Evolutionary conservation across 2,888 invertebrate genomes (phyloP).

Genomic region (Polymixis flavicincta): DNA sequence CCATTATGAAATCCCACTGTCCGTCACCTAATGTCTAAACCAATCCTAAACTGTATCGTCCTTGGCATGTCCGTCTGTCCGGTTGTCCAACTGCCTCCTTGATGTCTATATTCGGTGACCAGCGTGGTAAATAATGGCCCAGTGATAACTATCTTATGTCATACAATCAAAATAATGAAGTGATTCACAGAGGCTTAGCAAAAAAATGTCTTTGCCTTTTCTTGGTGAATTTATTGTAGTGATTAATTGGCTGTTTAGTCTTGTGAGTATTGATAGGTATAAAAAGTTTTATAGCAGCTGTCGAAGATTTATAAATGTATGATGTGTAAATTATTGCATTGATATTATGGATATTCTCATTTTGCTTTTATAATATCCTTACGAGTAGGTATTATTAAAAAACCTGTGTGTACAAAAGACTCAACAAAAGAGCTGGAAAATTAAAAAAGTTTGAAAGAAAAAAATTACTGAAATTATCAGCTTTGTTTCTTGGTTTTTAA

Average conservation of each 20-base stretch:
- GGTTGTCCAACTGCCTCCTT: neutral
- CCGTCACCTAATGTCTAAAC: conserved; percentile 16
- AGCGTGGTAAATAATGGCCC: conserved; percentile 27
- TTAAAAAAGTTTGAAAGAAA: neutral
- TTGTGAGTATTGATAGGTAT: neutral
- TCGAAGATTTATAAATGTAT: neutral
- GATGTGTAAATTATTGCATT: neutral
- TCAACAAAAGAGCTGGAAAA: neutral
- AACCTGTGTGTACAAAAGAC: neutral
- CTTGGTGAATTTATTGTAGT: conserved; percentile 34
- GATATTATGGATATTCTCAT: neutral
- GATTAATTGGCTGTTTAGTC: conserved; percentile 28
- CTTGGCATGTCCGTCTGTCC: conserved; percentile 41
- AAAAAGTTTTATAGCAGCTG: conserved; percentile 14
- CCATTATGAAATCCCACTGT: conserved; percentile 42
- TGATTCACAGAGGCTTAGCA: conserved; percentile 43
- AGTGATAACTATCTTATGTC: conserved; percentile 41
- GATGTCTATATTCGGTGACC: conserved; percentile 50
- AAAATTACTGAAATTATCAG: neutral
- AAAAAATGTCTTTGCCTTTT: conserved; percentile 26
- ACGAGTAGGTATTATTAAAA: neutral
- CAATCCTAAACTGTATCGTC: conserved; percentile 29
- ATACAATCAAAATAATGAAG: conserved; percentile 28
- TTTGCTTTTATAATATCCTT: neutral
- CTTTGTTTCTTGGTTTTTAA: neutral